Evolutionary conservation across 2,113 vertebrate genomes (phyloP), one percentile per base, ranked within the genome.

Genomic region (Boulengerochromis microlepis): DNA sequence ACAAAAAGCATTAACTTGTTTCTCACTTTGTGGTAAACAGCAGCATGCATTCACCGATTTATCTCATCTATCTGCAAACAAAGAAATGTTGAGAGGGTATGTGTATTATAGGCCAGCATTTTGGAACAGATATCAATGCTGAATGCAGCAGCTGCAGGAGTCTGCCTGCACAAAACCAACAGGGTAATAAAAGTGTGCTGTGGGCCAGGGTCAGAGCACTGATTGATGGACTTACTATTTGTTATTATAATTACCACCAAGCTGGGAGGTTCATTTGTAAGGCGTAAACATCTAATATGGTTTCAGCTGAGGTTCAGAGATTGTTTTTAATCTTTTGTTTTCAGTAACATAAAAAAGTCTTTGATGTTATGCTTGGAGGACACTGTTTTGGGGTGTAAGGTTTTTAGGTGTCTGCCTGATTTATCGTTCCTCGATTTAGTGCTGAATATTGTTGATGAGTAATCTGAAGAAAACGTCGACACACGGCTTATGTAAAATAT

Each of bases 141-240:
- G 54, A 91, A 90, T 82, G 66, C 42, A 38, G 86, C 16, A 47
- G 45, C 84, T 84, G 81, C 90, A 87, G 53, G 40, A 87, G 56
- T 5, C 33, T 19, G 59, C 74, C 64, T 86, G 86, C 81, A 86
- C 56, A 50, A 88, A 76, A 86, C 6, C 61, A 84, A 69, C 86
- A 50, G 12, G 59, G 71, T 40, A 82, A 56, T 80, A 50, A 15
- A 47, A 24, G 35, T 71, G 24, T 89, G 90, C 91, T 83, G 61
- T 90, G 82, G 80, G 80, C 56, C 59, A 56, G 24, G 83, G 86
- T 38, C 80, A 33, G 29, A 66, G 40, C 61, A 61, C 50, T 82
- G 83, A 91, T 86, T 84, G 91, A 91, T 94, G 87, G 78, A 91
- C 80, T 90, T 57, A 26, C 16, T 64, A 53, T 45, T 78, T 78